A percentile compares a stretch with the other conserved stretches of the same genome.
Conservation (phyloP, 2,113 vertebrate genomes). For the Pampusana beccarii region DNA sequence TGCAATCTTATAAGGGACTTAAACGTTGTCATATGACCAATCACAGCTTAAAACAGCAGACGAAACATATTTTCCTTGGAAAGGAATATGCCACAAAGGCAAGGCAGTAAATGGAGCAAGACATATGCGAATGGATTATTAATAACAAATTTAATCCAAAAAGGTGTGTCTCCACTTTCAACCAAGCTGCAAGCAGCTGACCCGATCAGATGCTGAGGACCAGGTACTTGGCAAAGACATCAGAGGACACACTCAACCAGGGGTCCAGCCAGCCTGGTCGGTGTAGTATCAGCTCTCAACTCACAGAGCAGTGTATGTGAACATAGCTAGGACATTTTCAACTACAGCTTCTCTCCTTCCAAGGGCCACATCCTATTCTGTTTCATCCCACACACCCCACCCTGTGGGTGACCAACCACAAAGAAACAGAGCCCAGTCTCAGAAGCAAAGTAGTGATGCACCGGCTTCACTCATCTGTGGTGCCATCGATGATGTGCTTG, state of each 20-base stretch:
- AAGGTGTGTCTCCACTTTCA: neutral
- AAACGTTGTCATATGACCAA: neutral
- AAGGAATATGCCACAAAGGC: neutral
- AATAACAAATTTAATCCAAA: slow-evolving; percentile 27
- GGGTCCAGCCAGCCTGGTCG: neutral
- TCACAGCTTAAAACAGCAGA: slow-evolving; percentile 4
- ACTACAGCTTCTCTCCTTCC: neutral
- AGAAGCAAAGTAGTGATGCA: neutral
- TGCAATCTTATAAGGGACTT: slow-evolving; percentile 19
- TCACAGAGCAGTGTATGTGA: neutral
- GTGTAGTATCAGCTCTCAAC: neutral
- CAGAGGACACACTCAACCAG: neutral
- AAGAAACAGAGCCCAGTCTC: neutral
- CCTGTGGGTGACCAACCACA: neutral
- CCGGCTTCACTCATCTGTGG: slow-evolving; percentile 59
- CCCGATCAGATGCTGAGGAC: neutral
- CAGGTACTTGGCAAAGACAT: neutral
- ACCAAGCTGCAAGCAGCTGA: neutral
- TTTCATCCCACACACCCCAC: neutral
- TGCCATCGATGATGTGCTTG: slow-evolving; percentile 72
- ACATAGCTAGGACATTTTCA: neutral
- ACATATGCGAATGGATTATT: neutral
- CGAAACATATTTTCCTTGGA: neutral
- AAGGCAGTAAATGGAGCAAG: neutral
- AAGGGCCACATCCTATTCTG: neutral